Percentiles rank a stretch among this genome's conserved stretches.
phyloP scores from a whole-genome alignment of 2,797 vertebrate species.

The Aldrovandia affinis region DNA sequence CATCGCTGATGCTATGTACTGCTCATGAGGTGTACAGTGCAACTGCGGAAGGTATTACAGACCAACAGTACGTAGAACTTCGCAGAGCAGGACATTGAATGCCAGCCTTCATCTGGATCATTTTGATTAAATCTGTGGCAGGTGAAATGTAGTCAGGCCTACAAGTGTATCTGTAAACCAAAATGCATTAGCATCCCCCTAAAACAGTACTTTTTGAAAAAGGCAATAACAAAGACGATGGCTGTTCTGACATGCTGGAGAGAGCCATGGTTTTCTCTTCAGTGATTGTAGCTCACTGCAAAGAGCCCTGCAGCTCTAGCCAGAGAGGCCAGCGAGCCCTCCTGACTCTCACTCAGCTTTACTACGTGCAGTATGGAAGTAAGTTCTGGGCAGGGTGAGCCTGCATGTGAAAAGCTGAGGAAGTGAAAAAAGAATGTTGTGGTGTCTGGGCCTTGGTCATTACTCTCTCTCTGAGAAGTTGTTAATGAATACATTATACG shows the following conservation, averaged over 20 bases:
- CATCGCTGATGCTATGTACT: not conserved
- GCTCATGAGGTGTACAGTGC: not conserved
- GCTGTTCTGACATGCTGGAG: not conserved
- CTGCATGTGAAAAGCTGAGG: not conserved
- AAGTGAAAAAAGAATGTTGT: not conserved
- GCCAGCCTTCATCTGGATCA: not conserved
- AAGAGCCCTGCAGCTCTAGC: not conserved
- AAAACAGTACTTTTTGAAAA: not conserved
- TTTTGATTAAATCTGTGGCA: not conserved
- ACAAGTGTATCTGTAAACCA: not conserved
- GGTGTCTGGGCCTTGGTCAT: not conserved
- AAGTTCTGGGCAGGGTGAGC: not conserved
- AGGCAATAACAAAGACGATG: too few species aligned
- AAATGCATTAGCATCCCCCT: not conserved
- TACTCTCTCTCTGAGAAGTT: conserved; percentile 3
- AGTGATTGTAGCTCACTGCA: not conserved
- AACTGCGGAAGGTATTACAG: not conserved
- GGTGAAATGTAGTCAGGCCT: too few species aligned
- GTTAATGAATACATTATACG: conserved; percentile 15
- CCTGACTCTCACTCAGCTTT: not conserved
- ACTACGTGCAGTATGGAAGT: not conserved
- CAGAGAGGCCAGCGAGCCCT: not conserved
- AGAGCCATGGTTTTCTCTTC: not conserved
- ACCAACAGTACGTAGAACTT: not conserved
- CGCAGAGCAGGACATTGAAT: not conserved